Percentiles rank a stretch among this genome's conserved stretches.
phyloP scores from a whole-genome alignment of 2,797 vertebrate species.

The Acanthiza pusilla region DNA sequence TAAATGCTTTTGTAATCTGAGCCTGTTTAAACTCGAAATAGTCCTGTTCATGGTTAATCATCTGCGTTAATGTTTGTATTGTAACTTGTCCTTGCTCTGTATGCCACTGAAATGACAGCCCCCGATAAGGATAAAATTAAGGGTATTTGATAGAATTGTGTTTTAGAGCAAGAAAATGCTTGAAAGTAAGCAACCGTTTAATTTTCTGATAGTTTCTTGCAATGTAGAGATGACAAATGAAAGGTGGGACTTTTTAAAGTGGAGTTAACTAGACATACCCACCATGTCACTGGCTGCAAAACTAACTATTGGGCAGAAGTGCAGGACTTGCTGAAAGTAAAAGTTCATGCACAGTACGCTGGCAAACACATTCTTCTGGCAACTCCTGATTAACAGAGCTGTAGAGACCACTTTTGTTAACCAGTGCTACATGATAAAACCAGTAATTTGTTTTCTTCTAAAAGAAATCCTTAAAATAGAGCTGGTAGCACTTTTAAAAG shows the following conservation, averaged over 20 bases:
- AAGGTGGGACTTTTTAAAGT: not conserved
- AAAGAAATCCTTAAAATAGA: not conserved
- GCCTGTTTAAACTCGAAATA: conserved; percentile 31
- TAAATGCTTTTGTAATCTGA: conserved; percentile 43
- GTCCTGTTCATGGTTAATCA: conserved; percentile 25
- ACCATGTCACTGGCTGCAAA: not conserved
- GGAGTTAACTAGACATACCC: not conserved
- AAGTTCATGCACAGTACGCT: not conserved
- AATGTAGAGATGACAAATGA: not conserved
- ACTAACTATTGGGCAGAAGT: not conserved
- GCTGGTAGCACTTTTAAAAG: not conserved
- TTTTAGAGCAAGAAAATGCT: not conserved
- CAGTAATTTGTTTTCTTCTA: not conserved
- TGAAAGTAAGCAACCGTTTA: not conserved
- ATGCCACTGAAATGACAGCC: not conserved
- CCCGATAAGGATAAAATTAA: conserved; percentile 12
- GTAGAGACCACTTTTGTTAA: not conserved
- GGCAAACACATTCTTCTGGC: not conserved
- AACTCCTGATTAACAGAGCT: not conserved
- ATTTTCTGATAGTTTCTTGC: not conserved
- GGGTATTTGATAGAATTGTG: not conserved
- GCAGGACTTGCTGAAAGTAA: not conserved
- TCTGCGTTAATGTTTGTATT: conserved; percentile 39
- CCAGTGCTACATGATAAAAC: not conserved
- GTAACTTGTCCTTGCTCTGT: conserved; percentile 10